These are phyloP conservation scores for Tridacna crocea DNA, from an alignment of 2,888 invertebrate genomes.

Conservation along the genomic window DNA sequence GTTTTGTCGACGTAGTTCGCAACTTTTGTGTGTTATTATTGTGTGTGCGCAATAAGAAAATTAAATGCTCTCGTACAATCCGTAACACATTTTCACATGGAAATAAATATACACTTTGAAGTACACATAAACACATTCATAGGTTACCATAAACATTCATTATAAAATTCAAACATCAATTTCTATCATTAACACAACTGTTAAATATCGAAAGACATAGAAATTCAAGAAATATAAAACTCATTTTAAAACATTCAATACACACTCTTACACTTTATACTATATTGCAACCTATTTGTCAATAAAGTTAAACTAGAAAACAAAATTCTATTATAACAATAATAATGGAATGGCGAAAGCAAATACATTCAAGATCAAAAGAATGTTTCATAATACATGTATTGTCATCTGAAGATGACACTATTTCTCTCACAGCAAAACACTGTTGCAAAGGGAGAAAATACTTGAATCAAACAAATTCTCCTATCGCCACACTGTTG, in stretches of 20 bases:
- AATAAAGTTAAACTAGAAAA: conserved; percentile 8
- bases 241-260: not conserved
- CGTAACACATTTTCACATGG: not conserved
- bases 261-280: not conserved
- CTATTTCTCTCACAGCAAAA: too few species aligned
- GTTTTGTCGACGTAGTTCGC: too few species aligned
- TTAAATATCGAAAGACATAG: conserved; percentile 10
- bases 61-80: not conserved
- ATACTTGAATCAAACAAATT: too few species aligned
- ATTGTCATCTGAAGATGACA: too few species aligned
- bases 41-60: not conserved
- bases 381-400: not conserved
- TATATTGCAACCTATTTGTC: conserved; percentile 1
- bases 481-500: too few species aligned
- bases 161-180: not conserved
- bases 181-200: conserved; percentile 16
- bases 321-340: conserved; percentile 12
- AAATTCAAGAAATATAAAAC: conserved; percentile 2
- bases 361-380: conserved; percentile 15
- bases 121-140: not conserved
- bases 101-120: too few species aligned
- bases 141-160: not conserved
- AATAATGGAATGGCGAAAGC: conserved; percentile 29
- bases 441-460: too few species aligned
- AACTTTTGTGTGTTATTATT: too few species aligned